phyloP scores from a whole-genome alignment of 2,888 invertebrate species.

The Pinctada fucata region DNA sequence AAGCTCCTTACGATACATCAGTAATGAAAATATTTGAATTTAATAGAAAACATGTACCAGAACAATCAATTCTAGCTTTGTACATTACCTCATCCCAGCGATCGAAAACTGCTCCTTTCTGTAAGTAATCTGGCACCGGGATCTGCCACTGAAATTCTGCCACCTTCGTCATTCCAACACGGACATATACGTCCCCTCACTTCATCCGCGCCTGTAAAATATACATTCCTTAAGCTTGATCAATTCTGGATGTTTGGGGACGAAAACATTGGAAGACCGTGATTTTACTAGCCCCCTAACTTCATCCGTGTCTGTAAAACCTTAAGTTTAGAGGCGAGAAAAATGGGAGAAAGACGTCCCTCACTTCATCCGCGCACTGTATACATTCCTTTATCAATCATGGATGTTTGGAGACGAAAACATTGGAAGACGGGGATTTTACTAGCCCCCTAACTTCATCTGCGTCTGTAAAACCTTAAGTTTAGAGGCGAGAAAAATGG shows the following conservation, averaged over 20 bases:
- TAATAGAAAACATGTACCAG: no score
- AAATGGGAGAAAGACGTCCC: no score
- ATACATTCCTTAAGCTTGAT: neutral
- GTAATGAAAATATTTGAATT: no score
- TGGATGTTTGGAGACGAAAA: neutral
- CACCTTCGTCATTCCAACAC: constrained; percentile 94
- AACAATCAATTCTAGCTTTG: no score
- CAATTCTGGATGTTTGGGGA: neutral
- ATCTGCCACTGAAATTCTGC: constrained; percentile 99
- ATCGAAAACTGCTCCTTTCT: constrained; percentile 93
- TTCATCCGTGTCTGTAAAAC: no score
- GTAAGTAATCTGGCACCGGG: constrained; percentile 91
- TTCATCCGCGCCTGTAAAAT: neutral
- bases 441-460: neutral
- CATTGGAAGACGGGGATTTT: neutral
- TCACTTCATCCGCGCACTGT: no score
- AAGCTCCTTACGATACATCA: no score
- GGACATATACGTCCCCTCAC: constrained; percentile 90
- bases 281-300: neutral
- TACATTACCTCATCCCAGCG: constrained; percentile 91
- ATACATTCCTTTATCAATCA: no score
- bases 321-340: no score
- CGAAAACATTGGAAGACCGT: neutral
- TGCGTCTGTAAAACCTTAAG: no score
- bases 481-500: no score